Conservation (phyloP, 2,888 invertebrate species). For the Microctonus hyperodae region DNA sequence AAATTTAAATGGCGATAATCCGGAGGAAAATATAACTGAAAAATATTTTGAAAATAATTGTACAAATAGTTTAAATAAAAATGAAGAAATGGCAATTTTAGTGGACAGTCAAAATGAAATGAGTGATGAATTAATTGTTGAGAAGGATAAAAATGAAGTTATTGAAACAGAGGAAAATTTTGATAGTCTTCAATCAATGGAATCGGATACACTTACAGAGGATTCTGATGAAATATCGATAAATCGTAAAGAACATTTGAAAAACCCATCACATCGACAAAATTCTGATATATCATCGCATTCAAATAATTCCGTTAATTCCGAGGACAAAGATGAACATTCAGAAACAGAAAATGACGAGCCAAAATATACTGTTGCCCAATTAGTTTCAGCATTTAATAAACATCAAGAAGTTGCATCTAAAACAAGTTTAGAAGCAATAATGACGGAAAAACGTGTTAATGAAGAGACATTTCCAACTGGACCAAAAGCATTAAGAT, state of each 20-base stretch:
- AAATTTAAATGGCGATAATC: not conserved
- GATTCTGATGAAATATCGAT: conserved; percentile 55
- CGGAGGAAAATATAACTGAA: conserved; percentile 13
- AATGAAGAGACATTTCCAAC: conserved; percentile 62
- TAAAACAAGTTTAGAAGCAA: conserved; percentile 61
- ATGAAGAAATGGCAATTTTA: not conserved
- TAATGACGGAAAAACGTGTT: conserved; percentile 60
- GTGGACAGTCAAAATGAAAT: not conserved
- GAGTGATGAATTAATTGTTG: not conserved
- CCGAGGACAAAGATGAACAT: conserved; percentile 59
- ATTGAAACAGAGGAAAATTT: conserved; percentile 56
- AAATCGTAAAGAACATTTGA: conserved; percentile 38
- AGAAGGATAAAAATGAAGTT: not conserved
- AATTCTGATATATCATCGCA: conserved; percentile 56
- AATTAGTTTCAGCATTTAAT: conserved; percentile 64
- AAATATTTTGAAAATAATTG: conserved; percentile 12
- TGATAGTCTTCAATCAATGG: conserved; percentile 59
- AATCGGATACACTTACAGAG: conserved; percentile 60
- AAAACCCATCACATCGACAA: conserved; percentile 52
- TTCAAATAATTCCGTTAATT: conserved; percentile 55
- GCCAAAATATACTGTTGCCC: conserved; percentile 64
- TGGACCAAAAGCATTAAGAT: conserved; percentile 63
- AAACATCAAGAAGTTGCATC: conserved; percentile 64
- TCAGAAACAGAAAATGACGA: conserved; percentile 62
- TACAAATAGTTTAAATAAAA: not conserved